A percentile compares a stretch with the other conserved stretches of the same genome.
These are phyloP conservation scores for Acipenser ruthenus DNA, from an alignment of 2,797 vertebrate genomes.

Conservation along the genomic window DNA sequence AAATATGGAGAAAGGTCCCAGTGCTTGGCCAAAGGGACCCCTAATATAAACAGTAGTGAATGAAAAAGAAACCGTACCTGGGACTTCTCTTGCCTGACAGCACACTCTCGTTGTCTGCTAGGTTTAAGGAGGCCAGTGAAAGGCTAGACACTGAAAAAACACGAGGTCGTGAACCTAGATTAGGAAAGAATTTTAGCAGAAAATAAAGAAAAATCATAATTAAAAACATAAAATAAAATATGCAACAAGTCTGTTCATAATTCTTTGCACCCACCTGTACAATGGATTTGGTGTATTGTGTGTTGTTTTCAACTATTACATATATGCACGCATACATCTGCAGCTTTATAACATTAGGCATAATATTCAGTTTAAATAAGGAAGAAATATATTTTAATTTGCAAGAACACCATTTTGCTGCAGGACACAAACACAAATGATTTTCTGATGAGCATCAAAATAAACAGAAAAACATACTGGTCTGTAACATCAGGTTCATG, in stretches of 20 bases:
- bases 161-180: conserved; percentile 73
- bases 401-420: too few species aligned
- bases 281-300: not conserved
- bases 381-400: too few species aligned
- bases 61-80: conserved; percentile 61
- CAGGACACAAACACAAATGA: too few species aligned
- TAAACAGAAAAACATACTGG: too few species aligned
- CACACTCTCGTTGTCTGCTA: conserved; percentile 80
- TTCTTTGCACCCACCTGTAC: conserved; percentile 31
- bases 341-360: too few species aligned
- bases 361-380: too few species aligned
- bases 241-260: conserved; percentile 40
- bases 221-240: conserved; percentile 45
- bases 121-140: conserved; percentile 86
- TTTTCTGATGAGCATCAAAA: too few species aligned
- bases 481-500: too few species aligned
- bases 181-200: conserved; percentile 32
- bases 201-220: conserved; percentile 25
- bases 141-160: conserved; percentile 93
- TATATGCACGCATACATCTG: too few species aligned
- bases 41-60: not conserved
- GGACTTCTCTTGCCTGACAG: conserved; percentile 84
- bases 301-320: too few species aligned
- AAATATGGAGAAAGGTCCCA: too few species aligned
- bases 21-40: too few species aligned